Evolutionary conservation across 2,888 invertebrate species (phyloP).

Genomic region (Amiota minor): DNA sequence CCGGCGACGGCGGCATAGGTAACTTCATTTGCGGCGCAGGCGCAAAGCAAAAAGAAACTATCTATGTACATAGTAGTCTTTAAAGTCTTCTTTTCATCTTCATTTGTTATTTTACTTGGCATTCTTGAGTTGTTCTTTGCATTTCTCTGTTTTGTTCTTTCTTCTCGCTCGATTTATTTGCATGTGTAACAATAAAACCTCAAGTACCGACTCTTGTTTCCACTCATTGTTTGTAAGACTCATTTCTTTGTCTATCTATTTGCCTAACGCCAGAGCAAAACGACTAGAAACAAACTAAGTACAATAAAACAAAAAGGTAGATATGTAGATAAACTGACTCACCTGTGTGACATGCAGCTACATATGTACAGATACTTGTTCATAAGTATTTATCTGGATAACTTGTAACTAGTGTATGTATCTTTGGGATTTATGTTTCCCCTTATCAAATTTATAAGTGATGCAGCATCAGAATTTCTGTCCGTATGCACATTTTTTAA

Average conservation of each 20-base stretch:
- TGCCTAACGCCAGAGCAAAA: constrained; percentile 54
- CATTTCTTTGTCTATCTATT: constrained; percentile 42
- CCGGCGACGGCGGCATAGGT: neutral
- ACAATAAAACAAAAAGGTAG: too few species aligned
- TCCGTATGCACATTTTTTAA: neutral
- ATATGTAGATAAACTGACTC: neutral
- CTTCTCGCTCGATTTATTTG: constrained; percentile 57
- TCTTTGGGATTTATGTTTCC: constrained; percentile 14
- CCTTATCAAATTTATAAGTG: constrained; percentile 6
- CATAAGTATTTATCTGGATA: neutral
- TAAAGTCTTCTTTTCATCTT: neutral
- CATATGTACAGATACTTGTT: neutral
- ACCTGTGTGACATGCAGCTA: constrained; percentile 6
- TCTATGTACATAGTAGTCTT: neutral
- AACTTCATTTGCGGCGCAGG: constrained; percentile 14
- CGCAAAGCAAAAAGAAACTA: constrained; percentile 5
- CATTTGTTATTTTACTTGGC: neutral
- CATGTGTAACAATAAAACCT: constrained; percentile 63
- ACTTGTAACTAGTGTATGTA: neutral
- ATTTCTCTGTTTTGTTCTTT: constrained; percentile 40
- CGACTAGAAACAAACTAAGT: neutral
- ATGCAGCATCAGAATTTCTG: neutral
- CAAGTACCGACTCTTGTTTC: constrained; percentile 60
- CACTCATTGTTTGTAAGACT: constrained; percentile 38
- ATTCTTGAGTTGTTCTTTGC: neutral